phyloP scores from a whole-genome alignment of 2,113 vertebrate genomes.

The Macaca mulatta region DNA sequence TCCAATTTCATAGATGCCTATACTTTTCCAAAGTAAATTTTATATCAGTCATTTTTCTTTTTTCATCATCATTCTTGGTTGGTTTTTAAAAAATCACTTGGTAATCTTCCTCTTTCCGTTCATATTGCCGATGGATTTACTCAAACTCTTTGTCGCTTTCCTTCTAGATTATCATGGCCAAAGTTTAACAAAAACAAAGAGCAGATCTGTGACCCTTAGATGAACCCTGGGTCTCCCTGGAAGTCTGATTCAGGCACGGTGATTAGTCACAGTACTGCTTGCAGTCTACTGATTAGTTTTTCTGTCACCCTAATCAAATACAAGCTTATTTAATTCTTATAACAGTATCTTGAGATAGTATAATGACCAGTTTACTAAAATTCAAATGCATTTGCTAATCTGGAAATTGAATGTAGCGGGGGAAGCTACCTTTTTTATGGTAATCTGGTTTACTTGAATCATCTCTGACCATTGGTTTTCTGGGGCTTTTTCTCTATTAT shows the following conservation, averaged over 20 bases:
- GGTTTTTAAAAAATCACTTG: neutral
- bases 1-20: neutral
- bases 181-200: neutral
- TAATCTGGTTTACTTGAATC: constrained; percentile 14
- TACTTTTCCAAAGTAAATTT: constrained; percentile 40
- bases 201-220: constrained; percentile 49
- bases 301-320: constrained; percentile 65
- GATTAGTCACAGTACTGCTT: neutral
- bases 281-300: constrained; percentile 43
- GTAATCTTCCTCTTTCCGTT: neutral
- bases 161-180: constrained; percentile 4
- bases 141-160: neutral
- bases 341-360: constrained; percentile 50
- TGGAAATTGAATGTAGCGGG: constrained; percentile 14
- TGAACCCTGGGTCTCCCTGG: constrained; percentile 45
- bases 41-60: neutral
- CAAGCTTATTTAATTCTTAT: constrained; percentile 54
- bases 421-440: neutral
- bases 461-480: neutral
- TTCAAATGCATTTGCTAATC: constrained; percentile 39
- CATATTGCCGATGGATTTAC: neutral
- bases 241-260: neutral
- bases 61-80: neutral
- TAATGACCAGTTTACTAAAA: constrained; percentile 42
- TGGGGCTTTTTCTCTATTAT: neutral